These are phyloP conservation scores for Chalcis sispes DNA, from an alignment of 2,888 invertebrate species.

Conservation along the genomic window DNA sequence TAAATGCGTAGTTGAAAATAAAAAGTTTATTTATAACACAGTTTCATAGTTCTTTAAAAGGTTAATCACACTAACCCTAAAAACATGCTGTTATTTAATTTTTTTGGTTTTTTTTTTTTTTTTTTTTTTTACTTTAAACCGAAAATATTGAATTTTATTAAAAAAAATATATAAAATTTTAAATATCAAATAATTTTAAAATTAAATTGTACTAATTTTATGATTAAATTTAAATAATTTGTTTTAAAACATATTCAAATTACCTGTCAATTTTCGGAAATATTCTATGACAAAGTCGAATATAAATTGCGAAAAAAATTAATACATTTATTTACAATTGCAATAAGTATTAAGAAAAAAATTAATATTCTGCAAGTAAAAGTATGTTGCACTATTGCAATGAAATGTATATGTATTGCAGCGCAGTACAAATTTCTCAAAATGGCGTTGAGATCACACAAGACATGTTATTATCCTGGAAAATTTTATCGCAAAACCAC, in stretches of 20 bases:
- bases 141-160: too few relatives aligned
- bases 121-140: too few relatives aligned
- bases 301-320: neutral
- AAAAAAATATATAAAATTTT: too few relatives aligned
- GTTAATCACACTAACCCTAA: conserved; percentile 25
- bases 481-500: neutral
- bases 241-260: neutral
- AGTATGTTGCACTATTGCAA: neutral
- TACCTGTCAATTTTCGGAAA: neutral
- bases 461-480: too few relatives aligned
- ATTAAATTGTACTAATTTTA: too few relatives aligned
- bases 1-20: conserved; percentile 15
- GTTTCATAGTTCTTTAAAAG: neutral
- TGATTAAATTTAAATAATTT: too few relatives aligned
- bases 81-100: neutral
- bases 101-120: too few relatives aligned
- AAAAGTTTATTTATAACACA: conserved; percentile 30
- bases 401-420: neutral
- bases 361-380: neutral
- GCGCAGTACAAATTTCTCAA: neutral
- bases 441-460: neutral
- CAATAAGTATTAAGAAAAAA: neutral
- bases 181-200: too few relatives aligned
- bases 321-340: neutral
- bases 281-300: neutral